phyloP scores from a whole-genome alignment of 2,797 vertebrate species.

The Psittacula echo region DNA sequence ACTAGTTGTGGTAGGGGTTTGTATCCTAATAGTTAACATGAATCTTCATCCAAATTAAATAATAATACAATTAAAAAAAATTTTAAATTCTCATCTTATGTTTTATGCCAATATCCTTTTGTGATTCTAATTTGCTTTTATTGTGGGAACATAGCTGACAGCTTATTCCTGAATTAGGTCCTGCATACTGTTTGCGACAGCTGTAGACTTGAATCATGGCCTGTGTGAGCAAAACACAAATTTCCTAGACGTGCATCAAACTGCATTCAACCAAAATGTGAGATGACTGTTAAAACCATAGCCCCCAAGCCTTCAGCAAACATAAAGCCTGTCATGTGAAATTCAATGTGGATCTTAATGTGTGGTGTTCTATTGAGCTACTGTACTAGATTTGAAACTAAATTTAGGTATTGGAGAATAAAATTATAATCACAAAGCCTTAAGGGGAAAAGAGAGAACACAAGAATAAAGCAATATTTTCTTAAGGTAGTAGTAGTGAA shows the following conservation, averaged over 20 bases:
- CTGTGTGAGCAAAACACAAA: constrained; percentile 59
- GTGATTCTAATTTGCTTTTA: constrained; percentile 32
- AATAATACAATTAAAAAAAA: neutral
- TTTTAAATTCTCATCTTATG: neutral
- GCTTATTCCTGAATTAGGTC: constrained; percentile 48
- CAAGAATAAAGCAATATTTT: neutral
- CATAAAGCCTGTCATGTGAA: constrained; percentile 33
- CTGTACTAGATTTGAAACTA: neutral
- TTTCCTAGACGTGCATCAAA: constrained; percentile 70
- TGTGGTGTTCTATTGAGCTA: neutral
- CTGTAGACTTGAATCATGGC: constrained; percentile 69
- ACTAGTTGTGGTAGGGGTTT: neutral
- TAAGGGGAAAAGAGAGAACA: neutral
- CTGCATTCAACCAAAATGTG: constrained; percentile 33
- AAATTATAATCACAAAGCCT: neutral
- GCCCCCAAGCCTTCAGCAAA: constrained; percentile 40
- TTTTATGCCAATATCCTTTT: neutral
- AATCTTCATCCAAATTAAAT: neutral
- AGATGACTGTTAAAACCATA: constrained; percentile 54
- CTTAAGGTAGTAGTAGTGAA: neutral
- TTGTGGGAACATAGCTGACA: constrained; percentile 48
- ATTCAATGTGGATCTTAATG: constrained; percentile 13
- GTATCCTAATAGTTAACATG: neutral
- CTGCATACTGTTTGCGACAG: constrained; percentile 65
- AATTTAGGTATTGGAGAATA: neutral